These are phyloP conservation scores for Pocillopora grandis DNA, from an alignment of 92 coral and sea anemone genomes.

Conservation along the genomic window DNA sequence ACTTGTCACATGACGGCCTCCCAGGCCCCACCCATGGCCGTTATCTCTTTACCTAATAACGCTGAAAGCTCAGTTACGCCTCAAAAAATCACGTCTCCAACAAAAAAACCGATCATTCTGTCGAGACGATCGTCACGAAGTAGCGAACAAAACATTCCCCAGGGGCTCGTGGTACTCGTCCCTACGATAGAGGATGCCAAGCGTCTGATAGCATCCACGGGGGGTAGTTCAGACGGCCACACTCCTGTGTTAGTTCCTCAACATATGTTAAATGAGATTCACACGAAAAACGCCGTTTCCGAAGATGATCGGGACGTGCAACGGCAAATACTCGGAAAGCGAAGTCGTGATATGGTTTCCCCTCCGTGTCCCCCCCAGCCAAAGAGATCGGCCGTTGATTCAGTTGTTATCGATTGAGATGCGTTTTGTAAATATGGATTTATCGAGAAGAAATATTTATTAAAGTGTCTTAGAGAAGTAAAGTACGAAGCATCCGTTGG, in stretches of 20 bases:
- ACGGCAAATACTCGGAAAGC: neutral
- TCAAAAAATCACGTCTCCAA: slow-evolving; percentile 17
- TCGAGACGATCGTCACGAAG: slow-evolving; percentile 62
- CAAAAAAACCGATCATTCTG: slow-evolving; percentile 83
- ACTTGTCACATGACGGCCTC: slow-evolving; percentile 29
- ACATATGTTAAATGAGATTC: slow-evolving; percentile 60
- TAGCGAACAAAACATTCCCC: slow-evolving; percentile 71
- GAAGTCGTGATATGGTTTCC: slow-evolving; percentile 24
- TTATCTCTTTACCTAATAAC: slow-evolving; percentile 26
- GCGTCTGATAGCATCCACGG: slow-evolving; percentile 77
- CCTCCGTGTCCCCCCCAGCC: slow-evolving; percentile 12
- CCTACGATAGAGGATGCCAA: slow-evolving; percentile 91
- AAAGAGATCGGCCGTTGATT: slow-evolving; percentile 37
- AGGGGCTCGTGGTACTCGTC: slow-evolving; percentile 88
- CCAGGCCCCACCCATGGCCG: slow-evolving; percentile 38
- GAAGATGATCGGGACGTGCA: slow-evolving; percentile 27
- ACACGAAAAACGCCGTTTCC: slow-evolving; percentile 25
- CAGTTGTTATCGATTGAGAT: slow-evolving; percentile 31
- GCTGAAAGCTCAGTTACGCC: slow-evolving; percentile 8
- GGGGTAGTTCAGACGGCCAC: slow-evolving; percentile 58
- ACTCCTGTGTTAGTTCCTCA: slow-evolving; percentile 87
- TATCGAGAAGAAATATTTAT: slow-evolving; percentile 21
- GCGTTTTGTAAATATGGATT: slow-evolving; percentile 22
- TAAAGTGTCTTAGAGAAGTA: slow-evolving; percentile 1
- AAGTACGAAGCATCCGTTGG: neutral